Evolutionary conservation across 2,797 vertebrate species (phyloP).

Genomic region (Parambassis ranga): DNA sequence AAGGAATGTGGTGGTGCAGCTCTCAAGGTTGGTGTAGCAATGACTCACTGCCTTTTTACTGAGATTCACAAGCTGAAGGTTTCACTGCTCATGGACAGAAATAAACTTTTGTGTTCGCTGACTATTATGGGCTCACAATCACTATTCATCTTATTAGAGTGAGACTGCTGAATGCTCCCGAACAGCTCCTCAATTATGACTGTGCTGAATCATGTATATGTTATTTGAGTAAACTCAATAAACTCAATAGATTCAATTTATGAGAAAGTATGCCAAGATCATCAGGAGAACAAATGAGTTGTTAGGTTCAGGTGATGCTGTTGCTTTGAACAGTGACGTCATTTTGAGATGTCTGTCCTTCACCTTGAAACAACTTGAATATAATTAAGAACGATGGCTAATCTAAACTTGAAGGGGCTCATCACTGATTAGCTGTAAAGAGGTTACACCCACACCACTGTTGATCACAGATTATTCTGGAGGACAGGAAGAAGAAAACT

Average conservation of each 20-base stretch:
- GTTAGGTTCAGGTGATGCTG: accelerated
- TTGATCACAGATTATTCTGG: too few species aligned
- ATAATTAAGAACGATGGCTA: neutral
- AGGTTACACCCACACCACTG: too few species aligned
- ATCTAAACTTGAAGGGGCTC: neutral
- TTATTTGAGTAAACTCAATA: neutral
- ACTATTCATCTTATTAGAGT: neutral
- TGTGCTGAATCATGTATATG: neutral
- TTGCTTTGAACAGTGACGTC: neutral
- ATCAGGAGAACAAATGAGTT: too few species aligned
- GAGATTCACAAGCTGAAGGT: neutral
- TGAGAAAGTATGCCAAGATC: neutral
- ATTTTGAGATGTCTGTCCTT: neutral
- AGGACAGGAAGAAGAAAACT: too few species aligned
- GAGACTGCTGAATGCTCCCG: neutral
- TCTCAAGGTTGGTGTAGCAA: neutral
- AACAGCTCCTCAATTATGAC: neutral
- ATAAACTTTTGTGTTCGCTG: neutral
- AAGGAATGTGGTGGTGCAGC: too few species aligned
- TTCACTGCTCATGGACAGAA: neutral
- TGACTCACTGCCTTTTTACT: neutral
- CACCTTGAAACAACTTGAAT: neutral
- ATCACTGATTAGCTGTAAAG: too few species aligned
- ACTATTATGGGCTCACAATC: neutral
- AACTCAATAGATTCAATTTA: too few species aligned